Evolutionary conservation across 2,797 vertebrate genomes (phyloP).

Genomic region (Phrynocephalus forsythii): DNA sequence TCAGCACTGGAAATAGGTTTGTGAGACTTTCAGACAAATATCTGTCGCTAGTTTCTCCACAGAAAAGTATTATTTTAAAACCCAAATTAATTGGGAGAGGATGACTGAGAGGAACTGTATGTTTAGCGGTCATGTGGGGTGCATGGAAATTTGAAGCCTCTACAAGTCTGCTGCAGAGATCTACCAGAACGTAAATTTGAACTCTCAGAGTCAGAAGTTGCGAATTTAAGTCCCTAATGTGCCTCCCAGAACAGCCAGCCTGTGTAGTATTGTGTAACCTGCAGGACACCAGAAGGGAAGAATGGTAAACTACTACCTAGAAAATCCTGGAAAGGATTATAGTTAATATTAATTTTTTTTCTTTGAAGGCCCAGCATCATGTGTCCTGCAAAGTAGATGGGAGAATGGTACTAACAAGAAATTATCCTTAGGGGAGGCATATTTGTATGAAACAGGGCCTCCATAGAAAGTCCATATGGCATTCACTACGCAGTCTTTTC

Average conservation of each 20-base stretch:
- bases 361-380: background rate
- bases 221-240: no score
- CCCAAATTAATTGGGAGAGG: background rate
- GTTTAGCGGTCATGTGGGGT: background rate
- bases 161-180: background rate
- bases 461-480: background rate
- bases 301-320: no score
- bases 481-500: background rate
- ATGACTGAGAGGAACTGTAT: background rate
- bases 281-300: no score
- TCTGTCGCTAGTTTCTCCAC: no score
- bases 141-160: background rate
- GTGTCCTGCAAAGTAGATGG: background rate
- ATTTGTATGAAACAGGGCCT: background rate
- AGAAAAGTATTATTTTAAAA: no score
- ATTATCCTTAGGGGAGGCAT: background rate
- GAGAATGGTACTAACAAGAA: background rate
- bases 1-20: no score
- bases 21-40: no score
- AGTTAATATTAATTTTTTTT: background rate
- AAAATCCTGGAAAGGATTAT: no score
- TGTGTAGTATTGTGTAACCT: no score
- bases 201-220: no score
- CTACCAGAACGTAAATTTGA: no score
- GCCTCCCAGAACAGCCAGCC: no score